phyloP scores from a whole-genome alignment of 2,888 invertebrate genomes.

The Ophonus ardosiacus region DNA sequence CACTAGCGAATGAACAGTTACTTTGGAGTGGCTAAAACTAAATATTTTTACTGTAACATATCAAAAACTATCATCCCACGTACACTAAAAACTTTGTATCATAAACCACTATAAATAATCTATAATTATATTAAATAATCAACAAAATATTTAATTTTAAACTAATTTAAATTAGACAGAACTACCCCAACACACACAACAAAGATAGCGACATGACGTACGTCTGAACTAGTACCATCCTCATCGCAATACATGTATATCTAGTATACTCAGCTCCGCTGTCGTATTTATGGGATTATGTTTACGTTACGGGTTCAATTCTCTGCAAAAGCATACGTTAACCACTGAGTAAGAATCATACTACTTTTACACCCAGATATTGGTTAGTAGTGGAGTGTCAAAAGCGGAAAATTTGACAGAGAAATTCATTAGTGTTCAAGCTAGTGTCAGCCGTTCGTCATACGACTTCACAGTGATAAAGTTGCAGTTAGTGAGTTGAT shows the following conservation, averaged over 20 bases:
- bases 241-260: constrained; percentile 35
- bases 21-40: too few relatives aligned
- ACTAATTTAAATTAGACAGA: too few relatives aligned
- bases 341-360: neutral
- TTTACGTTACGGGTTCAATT: constrained; percentile 46
- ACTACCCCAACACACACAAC: neutral
- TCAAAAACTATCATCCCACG: too few relatives aligned
- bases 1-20: too few relatives aligned
- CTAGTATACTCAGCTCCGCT: constrained; percentile 30
- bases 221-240: neutral
- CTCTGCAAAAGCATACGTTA: neutral
- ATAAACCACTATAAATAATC: too few relatives aligned
- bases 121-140: too few relatives aligned
- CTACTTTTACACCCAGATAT: neutral
- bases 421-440: neutral
- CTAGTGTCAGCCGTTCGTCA: neutral
- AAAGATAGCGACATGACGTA: neutral
- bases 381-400: too few relatives aligned
- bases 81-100: too few relatives aligned
- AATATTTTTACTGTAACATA: too few relatives aligned
- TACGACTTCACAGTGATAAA: neutral
- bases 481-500: neutral
- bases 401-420: too few relatives aligned
- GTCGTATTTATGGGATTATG: constrained; percentile 58
- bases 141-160: too few relatives aligned